Base-by-base conservation (phyloP, 1,140 invertebrate genomes). In the Trachelipus rathkii region DNA sequence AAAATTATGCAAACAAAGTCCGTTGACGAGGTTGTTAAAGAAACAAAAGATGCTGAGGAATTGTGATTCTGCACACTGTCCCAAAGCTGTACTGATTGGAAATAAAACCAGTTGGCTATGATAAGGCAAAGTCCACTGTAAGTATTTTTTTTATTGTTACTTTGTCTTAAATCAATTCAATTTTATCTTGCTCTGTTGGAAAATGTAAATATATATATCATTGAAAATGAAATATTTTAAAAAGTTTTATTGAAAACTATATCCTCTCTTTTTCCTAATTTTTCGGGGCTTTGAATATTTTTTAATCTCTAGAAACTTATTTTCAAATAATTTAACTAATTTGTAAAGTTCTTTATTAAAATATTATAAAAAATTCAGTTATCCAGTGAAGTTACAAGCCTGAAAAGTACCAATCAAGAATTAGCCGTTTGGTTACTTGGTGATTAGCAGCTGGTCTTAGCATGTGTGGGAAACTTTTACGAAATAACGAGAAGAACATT, bases 361-460 rank as follows among this genome's bases (percentile, higher is more conserved):
- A 33, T 33, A 33, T 33, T 3, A 33, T 3, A n/a, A 33, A 33
- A 33, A 33, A 33, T 73, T 13, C 75, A 82, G 80, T 44, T 82
- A 33, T 45, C 82, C 50, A 66, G 75, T 21, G 89, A 88, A 82
- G 91, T 95, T n/a, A n/a, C 93, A 91, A 83, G 92, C 95, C 83
- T 88, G 93, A 74, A 92, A 91, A 83, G 96, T 98, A 43, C 96
- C 89, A 95, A 0, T 91, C 93, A 0, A 89, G 95, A 80, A 86
- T 98, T 9, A 90, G 92, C 66, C 87, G 97, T 79, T 89, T 98
- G 88, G 87, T 93, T 53, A 95, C 92, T 97, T 89, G 96, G 96
- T 21, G 90, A 19, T 86, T 98, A 68, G 95, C 94, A 46, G 92
- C 95, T 50, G 95, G 96, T 2, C 87, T 98, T 21, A 94, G 96